Evolutionary conservation across 2,797 vertebrate genomes (phyloP).

Genomic region (Danio tinwini): DNA sequence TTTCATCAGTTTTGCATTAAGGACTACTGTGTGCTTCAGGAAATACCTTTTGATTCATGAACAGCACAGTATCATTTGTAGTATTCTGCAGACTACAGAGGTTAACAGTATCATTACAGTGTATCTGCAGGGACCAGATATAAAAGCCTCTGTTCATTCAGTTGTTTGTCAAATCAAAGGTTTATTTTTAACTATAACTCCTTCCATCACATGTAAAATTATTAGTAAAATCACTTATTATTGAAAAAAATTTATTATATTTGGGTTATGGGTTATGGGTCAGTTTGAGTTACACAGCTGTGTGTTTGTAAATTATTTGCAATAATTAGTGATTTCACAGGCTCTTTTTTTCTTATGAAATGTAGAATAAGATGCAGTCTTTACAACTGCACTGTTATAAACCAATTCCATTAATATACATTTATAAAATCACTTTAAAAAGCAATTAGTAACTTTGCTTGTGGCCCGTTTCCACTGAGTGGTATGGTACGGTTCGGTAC

Average conservation of each 20-base stretch:
- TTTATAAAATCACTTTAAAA: too few species aligned
- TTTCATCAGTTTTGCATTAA: slow-evolving; percentile 30
- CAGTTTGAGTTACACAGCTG: too few species aligned
- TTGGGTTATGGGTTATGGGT: too few species aligned
- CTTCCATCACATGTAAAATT: neutral
- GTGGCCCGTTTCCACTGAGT: too few species aligned
- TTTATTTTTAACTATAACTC: neutral
- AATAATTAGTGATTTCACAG: too few species aligned
- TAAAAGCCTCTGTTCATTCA: neutral
- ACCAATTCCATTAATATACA: too few species aligned
- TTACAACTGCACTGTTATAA: too few species aligned
- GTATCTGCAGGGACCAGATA: neutral
- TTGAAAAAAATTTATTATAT: neutral
- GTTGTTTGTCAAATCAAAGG: neutral
- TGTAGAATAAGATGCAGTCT: too few species aligned
- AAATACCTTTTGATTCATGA: slow-evolving; percentile 14
- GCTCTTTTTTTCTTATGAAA: too few species aligned
- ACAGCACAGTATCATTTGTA: slow-evolving; percentile 5
- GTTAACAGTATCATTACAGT: slow-evolving; percentile 7
- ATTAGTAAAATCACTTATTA: neutral
- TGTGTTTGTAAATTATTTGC: too few species aligned
- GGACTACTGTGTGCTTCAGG: neutral
- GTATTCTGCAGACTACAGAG: slow-evolving; percentile 9
- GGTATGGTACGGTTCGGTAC: too few species aligned
- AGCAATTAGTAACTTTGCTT: too few species aligned